These are phyloP conservation scores for Aproaerema taeniolella DNA, from an alignment of 2,888 invertebrate species.

Conservation along the genomic window DNA sequence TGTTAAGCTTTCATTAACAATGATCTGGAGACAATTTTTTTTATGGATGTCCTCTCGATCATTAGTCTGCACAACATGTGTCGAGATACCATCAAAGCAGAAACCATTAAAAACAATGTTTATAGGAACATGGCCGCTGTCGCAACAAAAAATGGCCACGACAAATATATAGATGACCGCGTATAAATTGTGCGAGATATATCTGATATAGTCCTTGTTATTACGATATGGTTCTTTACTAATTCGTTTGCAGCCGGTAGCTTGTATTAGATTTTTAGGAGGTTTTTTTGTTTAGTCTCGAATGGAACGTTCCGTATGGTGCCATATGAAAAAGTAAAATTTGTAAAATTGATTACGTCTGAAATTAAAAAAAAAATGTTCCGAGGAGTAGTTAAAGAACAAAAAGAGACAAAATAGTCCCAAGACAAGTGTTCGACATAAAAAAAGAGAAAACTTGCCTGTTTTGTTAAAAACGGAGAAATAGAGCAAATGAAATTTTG, in stretches of 20 bases:
- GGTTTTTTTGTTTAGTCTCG: no score
- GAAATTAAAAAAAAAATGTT: no score
- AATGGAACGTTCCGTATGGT: no score
- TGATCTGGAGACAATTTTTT: no score
- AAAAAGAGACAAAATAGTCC: no score
- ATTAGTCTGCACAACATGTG: slow-evolving; percentile 66
- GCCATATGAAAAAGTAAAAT: background rate
- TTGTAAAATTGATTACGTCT: no score
- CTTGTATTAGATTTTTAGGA: background rate
- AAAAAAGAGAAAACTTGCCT: no score
- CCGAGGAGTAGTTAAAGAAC: no score
- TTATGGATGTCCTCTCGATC: slow-evolving; percentile 50
- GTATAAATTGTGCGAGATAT: slow-evolving; percentile 15
- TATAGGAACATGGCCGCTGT: slow-evolving; percentile 27
- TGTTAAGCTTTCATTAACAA: no score
- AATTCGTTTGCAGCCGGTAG: background rate
- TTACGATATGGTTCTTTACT: background rate
- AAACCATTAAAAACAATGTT: slow-evolving; percentile 56
- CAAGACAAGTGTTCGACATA: no score
- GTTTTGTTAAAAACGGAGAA: no score
- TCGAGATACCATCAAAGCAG: slow-evolving; percentile 53
- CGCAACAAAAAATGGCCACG: slow-evolving; percentile 32
- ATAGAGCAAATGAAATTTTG: no score
- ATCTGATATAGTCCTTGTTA: background rate
- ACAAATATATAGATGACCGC: slow-evolving; percentile 43